Evolutionary conservation across 2,113 vertebrate species (phyloP).

Genomic region (Cettia cetti): DNA sequence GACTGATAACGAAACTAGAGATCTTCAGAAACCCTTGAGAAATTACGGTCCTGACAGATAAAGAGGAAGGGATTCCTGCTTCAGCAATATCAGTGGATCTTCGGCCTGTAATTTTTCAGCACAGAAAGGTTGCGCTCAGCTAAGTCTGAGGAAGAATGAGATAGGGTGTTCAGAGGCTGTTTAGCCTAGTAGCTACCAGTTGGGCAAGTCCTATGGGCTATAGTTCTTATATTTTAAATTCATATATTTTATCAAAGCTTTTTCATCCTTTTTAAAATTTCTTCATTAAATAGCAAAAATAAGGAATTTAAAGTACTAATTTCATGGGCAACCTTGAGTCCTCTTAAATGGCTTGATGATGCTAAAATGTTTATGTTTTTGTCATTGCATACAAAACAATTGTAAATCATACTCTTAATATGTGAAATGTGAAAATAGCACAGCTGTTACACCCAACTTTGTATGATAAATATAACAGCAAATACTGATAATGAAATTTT

Average conservation of each 20-base stretch:
- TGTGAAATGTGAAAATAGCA: background rate
- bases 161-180: background rate
- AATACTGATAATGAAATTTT: background rate
- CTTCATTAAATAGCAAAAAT: background rate
- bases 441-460: background rate
- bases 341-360: background rate
- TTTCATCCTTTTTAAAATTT: background rate
- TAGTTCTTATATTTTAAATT: background rate
- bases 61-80: background rate
- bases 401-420: background rate
- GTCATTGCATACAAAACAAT: background rate
- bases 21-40: background rate
- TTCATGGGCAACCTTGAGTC: background rate
- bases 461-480: background rate
- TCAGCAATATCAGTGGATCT: background rate
- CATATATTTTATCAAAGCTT: background rate
- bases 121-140: background rate
- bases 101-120: background rate
- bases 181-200: background rate
- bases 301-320: background rate
- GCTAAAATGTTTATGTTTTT: background rate
- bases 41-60: background rate
- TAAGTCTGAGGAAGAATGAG: background rate
- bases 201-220: background rate
- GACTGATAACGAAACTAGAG: background rate